Base-by-base conservation (phyloP, 2,113 vertebrate species). In the Phylloscopus trochilus region DNA sequence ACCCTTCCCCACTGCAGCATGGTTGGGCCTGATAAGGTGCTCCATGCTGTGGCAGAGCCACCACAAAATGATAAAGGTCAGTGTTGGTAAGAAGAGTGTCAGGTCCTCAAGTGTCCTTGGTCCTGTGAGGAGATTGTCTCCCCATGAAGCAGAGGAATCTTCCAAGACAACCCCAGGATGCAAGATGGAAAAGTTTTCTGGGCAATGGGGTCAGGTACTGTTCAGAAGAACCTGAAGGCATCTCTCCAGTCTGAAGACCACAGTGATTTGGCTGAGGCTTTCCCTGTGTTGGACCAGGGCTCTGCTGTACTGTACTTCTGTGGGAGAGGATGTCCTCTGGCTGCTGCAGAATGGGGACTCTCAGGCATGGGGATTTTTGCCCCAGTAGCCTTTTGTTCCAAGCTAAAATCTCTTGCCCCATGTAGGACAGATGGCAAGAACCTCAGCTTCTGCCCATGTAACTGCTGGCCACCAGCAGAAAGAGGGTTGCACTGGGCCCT, bases 1-100 rank as follows among this genome's bases (percentile, higher is more conserved):
- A 23, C 8, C 2, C 12, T 16, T 12, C 3, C 44, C 27, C 12
- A 4, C 0, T 35, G 28, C n/a, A 37, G 46, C 30, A 2, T 3
- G 7, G 2, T 3, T 1, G 0, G 44, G 18, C 20, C 21, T 4
- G 5, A 1, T 5, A 23, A 15, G 14, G 35, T 5, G 6, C 33
- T 46, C 12, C 7, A 2, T 7, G 8, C 33, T 56, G 33, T 5
- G 8, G 11, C 35, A 60, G 19, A 60, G 19, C 33, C 43, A 59
- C 27, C 39, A 7, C 7, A 3, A 14, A 37, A 20, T 1, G 1
- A 7, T 11, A 3, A 3, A 11, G 10, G 6, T 56, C 13, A 31
- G 10, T 22, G 27, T 6, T 3, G 4, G 26, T 27, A n/a, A n/a
- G 24, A 72, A 30, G 15, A 23, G 22, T 6, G 19, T 22, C 31